phyloP scores from a whole-genome alignment of 2,113 vertebrate species.

The Xenopus tropicalis region UCB_Xtro_10.0 CM004450.2:99946001-99946500 shows the following conservation, averaged over 20 bases:
- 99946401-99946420: neutral
- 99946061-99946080: slow-evolving; percentile 65
- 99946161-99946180: slow-evolving; percentile 49
- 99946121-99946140: slow-evolving; percentile 59
- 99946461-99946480: too few relatives aligned
- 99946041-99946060: slow-evolving; percentile 70
- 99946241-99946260: slow-evolving; percentile 19
- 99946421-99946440: too few relatives aligned
- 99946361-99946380: neutral
- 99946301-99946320: slow-evolving; percentile 18
- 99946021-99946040: slow-evolving; percentile 61
- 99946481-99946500: too few relatives aligned
- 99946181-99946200: slow-evolving; percentile 52
- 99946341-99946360: neutral
- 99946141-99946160: slow-evolving; percentile 49
- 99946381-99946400: neutral
- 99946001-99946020: slow-evolving; percentile 61
- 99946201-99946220: neutral
- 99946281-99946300: slow-evolving; percentile 1
- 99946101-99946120: slow-evolving; percentile 61
- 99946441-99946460: too few relatives aligned
- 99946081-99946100: slow-evolving; percentile 63
- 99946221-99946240: neutral
- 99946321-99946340: slow-evolving; percentile 12
- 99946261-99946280: slow-evolving; percentile 36